Conservation (phyloP, 2,113 vertebrate species). For the Rhineura floridana region DNA sequence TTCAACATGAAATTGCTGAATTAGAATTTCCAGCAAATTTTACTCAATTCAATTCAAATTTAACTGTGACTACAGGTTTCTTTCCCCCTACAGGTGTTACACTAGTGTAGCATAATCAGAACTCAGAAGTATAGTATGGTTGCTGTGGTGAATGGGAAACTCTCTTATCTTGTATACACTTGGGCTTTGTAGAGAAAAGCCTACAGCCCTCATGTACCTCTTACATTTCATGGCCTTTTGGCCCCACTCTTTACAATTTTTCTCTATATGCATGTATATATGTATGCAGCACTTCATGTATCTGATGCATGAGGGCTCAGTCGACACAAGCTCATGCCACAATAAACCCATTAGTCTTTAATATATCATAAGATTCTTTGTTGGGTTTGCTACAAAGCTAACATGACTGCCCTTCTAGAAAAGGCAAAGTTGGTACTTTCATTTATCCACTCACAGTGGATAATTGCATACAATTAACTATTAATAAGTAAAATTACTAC, state of each 20-base stretch:
- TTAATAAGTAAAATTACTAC: slow-evolving; percentile 42
- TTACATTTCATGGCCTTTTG: background rate
- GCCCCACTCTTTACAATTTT: background rate
- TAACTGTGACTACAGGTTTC: too few species aligned
- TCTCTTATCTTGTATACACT: background rate
- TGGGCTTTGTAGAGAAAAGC: background rate
- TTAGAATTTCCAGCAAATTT: background rate
- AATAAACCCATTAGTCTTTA: background rate
- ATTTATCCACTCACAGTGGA: slow-evolving; percentile 40
- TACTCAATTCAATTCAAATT: background rate
- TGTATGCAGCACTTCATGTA: background rate
- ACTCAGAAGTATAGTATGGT: background rate
- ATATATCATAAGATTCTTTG: background rate
- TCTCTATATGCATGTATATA: too few species aligned
- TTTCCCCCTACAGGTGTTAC: background rate
- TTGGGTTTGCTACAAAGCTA: background rate
- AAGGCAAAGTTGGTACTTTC: slow-evolving; percentile 42
- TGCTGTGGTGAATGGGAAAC: background rate
- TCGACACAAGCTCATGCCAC: background rate
- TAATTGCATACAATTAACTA: slow-evolving; percentile 54
- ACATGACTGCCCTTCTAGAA: background rate
- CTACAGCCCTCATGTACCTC: background rate
- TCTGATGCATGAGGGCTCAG: too few species aligned
- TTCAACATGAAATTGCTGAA: background rate
- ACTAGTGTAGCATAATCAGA: background rate